A percentile compares a stretch with the other conserved stretches of the same genome.
phyloP scores from a whole-genome alignment of 2,888 invertebrate genomes.

The Rhopalosiphum nymphaeae region DNA sequence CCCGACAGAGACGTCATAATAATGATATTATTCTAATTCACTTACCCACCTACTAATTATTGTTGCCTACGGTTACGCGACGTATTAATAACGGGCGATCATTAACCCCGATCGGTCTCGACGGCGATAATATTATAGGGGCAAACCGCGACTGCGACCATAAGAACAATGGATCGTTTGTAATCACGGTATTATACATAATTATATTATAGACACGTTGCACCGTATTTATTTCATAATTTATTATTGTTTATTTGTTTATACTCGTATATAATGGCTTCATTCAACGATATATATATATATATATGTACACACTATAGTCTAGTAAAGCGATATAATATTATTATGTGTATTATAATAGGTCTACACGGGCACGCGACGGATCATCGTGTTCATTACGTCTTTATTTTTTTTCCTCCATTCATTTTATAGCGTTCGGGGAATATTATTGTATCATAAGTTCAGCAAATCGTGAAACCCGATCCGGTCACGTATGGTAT shows the following conservation, averaged over 20 bases:
- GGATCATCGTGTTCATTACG: not conserved
- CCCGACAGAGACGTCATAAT: not conserved
- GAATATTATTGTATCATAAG: not conserved
- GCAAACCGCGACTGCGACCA: not conserved
- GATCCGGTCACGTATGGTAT: conserved; percentile 25
- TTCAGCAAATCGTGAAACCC: conserved; percentile 48
- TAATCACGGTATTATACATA: not conserved
- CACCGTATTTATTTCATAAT: conserved; percentile 51
- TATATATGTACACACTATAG: not conserved
- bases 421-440: not conserved
- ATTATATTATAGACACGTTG: conserved; percentile 1
- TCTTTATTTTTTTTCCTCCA: not conserved
- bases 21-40: not conserved
- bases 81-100: conserved; percentile 28
- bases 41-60: not conserved
- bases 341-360: not conserved
- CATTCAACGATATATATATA: conserved; percentile 19
- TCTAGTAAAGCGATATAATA: not conserved
- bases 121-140: conserved; percentile 6
- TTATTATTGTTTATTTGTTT: conserved; percentile 15
- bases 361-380: not conserved
- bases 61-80: conserved; percentile 1
- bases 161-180: conserved; percentile 53
- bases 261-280: not conserved
- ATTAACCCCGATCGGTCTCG: conserved; percentile 38